Evolutionary conservation across 2,113 vertebrate species (phyloP).

Genomic region (Chloroceryle aenea): DNA sequence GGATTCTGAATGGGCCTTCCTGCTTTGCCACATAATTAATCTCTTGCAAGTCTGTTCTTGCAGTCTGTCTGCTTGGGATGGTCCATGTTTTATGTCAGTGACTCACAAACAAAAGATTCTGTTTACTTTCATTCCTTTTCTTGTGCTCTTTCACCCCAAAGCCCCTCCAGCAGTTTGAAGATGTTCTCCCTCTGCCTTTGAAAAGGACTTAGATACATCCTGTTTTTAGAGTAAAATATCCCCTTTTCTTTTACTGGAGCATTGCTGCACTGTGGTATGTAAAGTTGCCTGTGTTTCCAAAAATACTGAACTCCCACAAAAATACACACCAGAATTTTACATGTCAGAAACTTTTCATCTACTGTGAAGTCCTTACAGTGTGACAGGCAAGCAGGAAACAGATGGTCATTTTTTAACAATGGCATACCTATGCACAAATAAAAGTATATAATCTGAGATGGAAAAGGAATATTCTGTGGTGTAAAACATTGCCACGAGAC

Average conservation of each 20-base stretch:
- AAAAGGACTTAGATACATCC: not conserved
- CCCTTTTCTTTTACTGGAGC: not conserved
- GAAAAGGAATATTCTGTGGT: not conserved
- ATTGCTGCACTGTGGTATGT: not conserved
- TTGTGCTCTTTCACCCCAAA: not conserved
- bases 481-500: not conserved
- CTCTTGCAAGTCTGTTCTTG: constrained; percentile 66
- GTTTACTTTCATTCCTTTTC: not conserved
- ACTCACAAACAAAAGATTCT: not conserved
- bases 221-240: not conserved
- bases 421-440: not conserved
- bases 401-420: not conserved
- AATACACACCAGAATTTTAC: not conserved
- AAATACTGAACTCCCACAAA: not conserved
- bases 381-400: not conserved
- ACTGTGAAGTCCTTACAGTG: not conserved
- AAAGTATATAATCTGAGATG: not conserved
- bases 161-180: not conserved
- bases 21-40: constrained; percentile 75
- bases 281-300: not conserved
- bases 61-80: constrained; percentile 34
- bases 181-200: not conserved
- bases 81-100: not conserved
- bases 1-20: constrained; percentile 61
- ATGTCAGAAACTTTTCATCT: not conserved